Base-by-base conservation (phyloP, 1,140 invertebrate species). In the Neelides sp. region DNA sequence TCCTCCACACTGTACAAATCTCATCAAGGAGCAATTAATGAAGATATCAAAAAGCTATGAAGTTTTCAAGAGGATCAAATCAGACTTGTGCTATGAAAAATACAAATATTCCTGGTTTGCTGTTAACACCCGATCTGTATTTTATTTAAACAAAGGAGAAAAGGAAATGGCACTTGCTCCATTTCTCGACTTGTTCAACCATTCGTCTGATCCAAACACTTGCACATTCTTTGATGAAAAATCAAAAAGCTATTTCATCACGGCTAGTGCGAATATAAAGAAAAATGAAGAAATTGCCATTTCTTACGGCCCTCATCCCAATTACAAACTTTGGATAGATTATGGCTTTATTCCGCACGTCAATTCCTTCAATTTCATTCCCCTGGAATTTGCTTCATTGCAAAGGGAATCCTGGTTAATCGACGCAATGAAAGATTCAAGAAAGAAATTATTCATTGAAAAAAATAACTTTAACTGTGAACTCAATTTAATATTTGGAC, bases 101-200 rank as follows among this genome's bases (percentile, higher is more conserved):
- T 78, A 71, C 49, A 67, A 65, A 56, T 73, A 70, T 67, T 76
- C 75, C 1, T 88, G 81, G 70, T 78, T 77, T 61, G 72, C 76
- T 54, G 80, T 88, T 1, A 85, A 86, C 68, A 83, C 83, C 1
- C 71, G 85, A 59, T 78, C 77, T 46, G 76, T 88, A 15, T 76
- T 66, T 62, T 60, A 43, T 43, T 41, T 50, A 47, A 44, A 40
- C 12, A 34, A 5, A 50, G 64, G 61, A 43, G 68, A 73, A 55
- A 65, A 72, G 45, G 73, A 78, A 62, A 66, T 80, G 59, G 83
- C 82, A 5, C 64, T 88, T 15, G 81, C 79, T 36, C 85, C 85
- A 2, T 82, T 79, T 57, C 64, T 89, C 19, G 85, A 88, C 67
- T 69, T 88, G 50, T 73, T 87, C 45, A 88, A 88, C 72, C 85